Base-by-base conservation (phyloP, 2,888 invertebrate genomes). In the Acheta domesticus region DNA sequence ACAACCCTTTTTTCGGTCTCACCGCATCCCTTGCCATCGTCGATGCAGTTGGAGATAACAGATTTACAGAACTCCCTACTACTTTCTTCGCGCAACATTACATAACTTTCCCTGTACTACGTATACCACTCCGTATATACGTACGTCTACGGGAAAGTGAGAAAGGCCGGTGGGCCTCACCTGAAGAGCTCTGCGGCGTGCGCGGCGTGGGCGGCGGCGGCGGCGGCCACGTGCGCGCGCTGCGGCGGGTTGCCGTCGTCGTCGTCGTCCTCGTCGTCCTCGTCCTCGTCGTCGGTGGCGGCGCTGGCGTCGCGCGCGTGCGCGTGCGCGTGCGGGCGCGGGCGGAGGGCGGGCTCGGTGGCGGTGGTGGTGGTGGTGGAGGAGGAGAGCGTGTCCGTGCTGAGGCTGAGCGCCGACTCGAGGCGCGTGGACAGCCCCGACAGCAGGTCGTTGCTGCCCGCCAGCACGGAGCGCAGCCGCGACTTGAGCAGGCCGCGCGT, bases 381-480 rank as follows among this genome's bases (percentile, higher is more conserved):
- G 50, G 80, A 81, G 20, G 74, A 78, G 36, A 76, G 74, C 2
- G 84, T 83, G n/a, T 84, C 83, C 8, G 36, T 83, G 79, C 84
- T 84, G 75, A 84, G 76, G 79, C 84, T 84, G 19, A 84, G 81
- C 19, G 84, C 84, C 2, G 84, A 84, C 79, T 84, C 84, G 78
- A 84, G 82, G 82, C 83, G 81, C 48, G 82, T 82, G 14, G 78
- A 82, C 49, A 83, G 78, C 12, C 80, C 89, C 82, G 87, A 88
- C 80, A 89, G 85, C 79, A 89, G 84, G 83, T 89, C 89, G 81
- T 88, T 89, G 83, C 89, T 88, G 82, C 87, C 88, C 75, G 88
- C 89, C 78, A 89, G 84, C 80, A 89, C 88, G 3, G 88, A 87
- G 78, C 88, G 83, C 82, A 88, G 87, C 83, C 88, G 87, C 48